Conservation (phyloP, 1,140 invertebrate species). For the Bombus fervidus region DNA sequence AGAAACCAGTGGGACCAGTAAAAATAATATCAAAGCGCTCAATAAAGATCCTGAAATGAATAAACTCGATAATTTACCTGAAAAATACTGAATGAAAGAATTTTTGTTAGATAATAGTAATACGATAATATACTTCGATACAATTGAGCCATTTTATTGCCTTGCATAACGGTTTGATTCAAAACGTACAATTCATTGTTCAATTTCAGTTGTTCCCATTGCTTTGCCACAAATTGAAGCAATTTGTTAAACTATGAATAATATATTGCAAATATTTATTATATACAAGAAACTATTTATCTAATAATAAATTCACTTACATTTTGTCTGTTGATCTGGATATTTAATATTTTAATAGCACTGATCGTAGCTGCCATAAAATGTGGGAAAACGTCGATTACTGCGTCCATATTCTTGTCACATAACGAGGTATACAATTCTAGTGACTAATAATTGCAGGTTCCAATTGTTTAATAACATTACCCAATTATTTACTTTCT, state of each 20-base stretch:
- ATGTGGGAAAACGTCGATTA: constrained; percentile 7
- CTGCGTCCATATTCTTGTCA: background rate
- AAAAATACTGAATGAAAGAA: background rate
- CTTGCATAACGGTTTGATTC: too few species aligned
- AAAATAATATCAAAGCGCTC: background rate
- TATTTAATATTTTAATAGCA: background rate
- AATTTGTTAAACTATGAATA: too few species aligned
- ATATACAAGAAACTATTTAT: too few species aligned
- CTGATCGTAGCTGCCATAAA: background rate
- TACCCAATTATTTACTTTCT: constrained; percentile 4
- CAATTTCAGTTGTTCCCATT: too few species aligned
- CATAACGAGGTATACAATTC: background rate
- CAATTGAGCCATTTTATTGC: background rate
- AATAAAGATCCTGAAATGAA: background rate
- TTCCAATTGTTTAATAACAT: background rate
- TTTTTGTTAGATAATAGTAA: background rate
- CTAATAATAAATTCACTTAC: background rate
- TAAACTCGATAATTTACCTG: background rate
- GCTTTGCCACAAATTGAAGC: too few species aligned
- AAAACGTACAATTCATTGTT: too few species aligned
- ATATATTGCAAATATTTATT: background rate
- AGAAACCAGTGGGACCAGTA: background rate
- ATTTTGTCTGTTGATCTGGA: background rate
- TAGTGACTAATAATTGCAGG: background rate
- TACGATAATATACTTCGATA: constrained; percentile 19